Evolutionary conservation across 2,797 vertebrate species (phyloP).

Genomic region (Syngnathus rostellatus): DNA sequence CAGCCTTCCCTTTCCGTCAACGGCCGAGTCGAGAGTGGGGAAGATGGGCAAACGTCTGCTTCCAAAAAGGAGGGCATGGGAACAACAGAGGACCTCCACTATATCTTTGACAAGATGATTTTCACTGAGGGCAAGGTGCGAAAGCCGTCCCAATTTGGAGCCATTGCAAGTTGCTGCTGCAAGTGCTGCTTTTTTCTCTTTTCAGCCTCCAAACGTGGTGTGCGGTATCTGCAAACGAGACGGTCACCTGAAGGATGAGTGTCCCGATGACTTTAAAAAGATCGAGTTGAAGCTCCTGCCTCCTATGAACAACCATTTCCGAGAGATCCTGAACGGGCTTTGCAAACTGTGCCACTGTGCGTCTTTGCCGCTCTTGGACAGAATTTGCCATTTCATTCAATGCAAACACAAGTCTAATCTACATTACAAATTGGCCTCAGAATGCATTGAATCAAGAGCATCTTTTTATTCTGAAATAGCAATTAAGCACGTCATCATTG

Average conservation of each 20-base stretch:
- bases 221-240: conserved; percentile 99
- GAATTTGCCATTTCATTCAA: no score
- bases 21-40: conserved; percentile 58
- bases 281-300: conserved; percentile 90
- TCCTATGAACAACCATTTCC: conserved; percentile 84
- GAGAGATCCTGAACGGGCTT: conserved; percentile 89
- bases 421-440: no score
- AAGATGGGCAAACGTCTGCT: conserved; percentile 26
- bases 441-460: no score
- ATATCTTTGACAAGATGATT: conserved; percentile 91
- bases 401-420: not conserved
- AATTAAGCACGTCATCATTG: no score
- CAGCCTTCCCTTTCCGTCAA: conserved; percentile 70
- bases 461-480: no score
- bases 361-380: conserved; percentile 22
- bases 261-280: conserved; percentile 98
- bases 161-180: no score
- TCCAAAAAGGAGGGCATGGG: conserved; percentile 55
- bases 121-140: conserved; percentile 90
- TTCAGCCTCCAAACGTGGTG: conserved; percentile 92
- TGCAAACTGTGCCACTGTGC: conserved; percentile 89
- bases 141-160: no score
- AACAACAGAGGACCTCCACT: conserved; percentile 79
- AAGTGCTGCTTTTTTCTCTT: no score
- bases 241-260: conserved; percentile 94